A percentile compares a stretch with the other conserved stretches of the same genome.
These are phyloP conservation scores for Phaethornis superciliosus DNA, from an alignment of 2,113 vertebrate genomes.

Conservation along the genomic window DNA sequence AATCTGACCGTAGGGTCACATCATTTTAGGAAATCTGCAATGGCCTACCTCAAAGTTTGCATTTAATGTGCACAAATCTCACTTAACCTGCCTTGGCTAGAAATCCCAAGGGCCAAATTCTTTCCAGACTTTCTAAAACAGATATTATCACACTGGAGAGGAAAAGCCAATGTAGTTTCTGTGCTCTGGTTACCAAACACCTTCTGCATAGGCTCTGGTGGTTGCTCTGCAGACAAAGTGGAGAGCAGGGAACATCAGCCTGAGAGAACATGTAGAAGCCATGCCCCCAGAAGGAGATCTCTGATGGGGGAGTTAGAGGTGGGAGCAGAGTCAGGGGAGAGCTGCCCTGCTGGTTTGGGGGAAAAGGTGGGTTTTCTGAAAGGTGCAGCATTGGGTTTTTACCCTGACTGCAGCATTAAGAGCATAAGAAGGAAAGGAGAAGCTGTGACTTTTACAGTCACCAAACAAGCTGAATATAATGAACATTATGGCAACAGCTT, in stretches of 20 bases:
- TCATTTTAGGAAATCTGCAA: slow-evolving; percentile 12
- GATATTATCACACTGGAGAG: slow-evolving; percentile 5
- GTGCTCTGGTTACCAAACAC: neutral
- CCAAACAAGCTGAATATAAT: too few species aligned
- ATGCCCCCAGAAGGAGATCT: fast-evolving
- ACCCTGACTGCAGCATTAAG: neutral
- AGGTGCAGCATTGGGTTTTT: neutral
- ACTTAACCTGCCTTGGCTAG: slow-evolving; percentile 21
- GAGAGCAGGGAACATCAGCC: neutral
- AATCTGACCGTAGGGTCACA: slow-evolving; percentile 55
- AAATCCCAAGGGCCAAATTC: slow-evolving; percentile 31
- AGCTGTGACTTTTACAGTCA: neutral
- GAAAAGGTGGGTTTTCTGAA: neutral
- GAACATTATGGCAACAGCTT: too few species aligned
- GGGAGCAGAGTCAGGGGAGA: neutral
- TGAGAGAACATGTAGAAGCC: fast-evolving
- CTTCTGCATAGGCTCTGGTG: neutral
- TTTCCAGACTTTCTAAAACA: neutral
- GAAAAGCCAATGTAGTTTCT: neutral
- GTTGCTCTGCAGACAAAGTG: neutral
- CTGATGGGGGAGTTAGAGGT: neutral
- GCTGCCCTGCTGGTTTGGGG: neutral
- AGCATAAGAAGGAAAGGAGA: neutral
- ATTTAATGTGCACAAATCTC: slow-evolving; percentile 23
- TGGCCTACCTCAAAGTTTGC: slow-evolving; percentile 41